phyloP scores from a whole-genome alignment of 2,888 invertebrate species.

The Craniophora ligustri region DNA sequence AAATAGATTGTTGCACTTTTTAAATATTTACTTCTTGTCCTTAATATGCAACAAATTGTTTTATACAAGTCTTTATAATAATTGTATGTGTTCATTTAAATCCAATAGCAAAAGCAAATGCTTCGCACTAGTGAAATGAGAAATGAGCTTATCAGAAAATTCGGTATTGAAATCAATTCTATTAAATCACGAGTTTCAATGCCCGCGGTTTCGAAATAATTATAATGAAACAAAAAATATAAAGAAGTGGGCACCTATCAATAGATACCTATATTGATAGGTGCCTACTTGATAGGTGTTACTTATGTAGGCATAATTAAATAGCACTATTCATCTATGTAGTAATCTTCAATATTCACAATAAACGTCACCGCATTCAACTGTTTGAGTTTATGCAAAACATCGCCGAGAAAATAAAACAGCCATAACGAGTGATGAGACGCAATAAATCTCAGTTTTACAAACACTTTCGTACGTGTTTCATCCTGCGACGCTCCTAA shows the following conservation, averaged over 20 bases:
- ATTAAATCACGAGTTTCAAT: slow-evolving; percentile 18
- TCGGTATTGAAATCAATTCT: slow-evolving; percentile 23
- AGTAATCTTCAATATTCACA: slow-evolving; percentile 3
- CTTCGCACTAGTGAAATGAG: slow-evolving; percentile 2
- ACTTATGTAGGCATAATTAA: no score
- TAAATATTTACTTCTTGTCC: no score
- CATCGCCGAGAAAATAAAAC: slow-evolving; percentile 39
- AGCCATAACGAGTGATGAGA: slow-evolving; percentile 40
- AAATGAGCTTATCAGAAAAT: slow-evolving; percentile 9
- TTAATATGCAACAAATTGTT: no score
- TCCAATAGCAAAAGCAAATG: not conserved
- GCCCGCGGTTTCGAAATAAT: slow-evolving; percentile 21
- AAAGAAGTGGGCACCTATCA: no score
- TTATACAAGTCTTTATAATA: no score
- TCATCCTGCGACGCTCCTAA: slow-evolving; percentile 54
- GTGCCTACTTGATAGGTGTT: no score
- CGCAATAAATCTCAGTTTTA: slow-evolving; percentile 48
- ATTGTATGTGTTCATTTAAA: not conserved
- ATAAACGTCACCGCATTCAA: slow-evolving; percentile 9
- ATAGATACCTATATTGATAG: no score
- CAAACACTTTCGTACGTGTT: slow-evolving; percentile 55
- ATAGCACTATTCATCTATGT: no score
- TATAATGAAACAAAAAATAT: slow-evolving; percentile 17
- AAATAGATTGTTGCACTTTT: no score
- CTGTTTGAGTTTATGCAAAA: slow-evolving; percentile 21